These are phyloP conservation scores for Drosophila persimilis DNA, from an alignment of 1,140 invertebrate species.

Conservation along the genomic window DNA sequence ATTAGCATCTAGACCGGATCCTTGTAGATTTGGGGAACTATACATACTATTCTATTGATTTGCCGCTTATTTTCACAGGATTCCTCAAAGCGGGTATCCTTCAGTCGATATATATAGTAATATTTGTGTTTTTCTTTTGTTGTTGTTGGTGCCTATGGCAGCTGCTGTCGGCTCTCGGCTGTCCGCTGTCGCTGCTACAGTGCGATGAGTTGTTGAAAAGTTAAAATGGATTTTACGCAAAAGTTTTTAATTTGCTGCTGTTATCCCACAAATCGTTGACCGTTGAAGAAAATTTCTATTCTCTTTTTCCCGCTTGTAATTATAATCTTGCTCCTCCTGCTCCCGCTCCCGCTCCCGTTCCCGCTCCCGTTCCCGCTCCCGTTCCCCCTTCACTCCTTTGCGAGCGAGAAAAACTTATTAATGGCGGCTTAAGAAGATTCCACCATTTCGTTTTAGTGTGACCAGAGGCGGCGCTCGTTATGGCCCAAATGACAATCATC, in stretches of 20 bases:
- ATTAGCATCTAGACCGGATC: too few relatives aligned
- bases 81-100: too few relatives aligned
- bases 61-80: too few relatives aligned
- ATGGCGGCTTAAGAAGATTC: too few relatives aligned
- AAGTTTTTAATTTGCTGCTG: constrained; percentile 52
- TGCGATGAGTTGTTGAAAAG: constrained; percentile 74
- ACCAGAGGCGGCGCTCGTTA: too few relatives aligned
- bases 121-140: constrained; percentile 10
- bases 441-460: neutral
- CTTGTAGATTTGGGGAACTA: too few relatives aligned
- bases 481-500: neutral
- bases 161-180: constrained; percentile 11
- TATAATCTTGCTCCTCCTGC: constrained; percentile 21
- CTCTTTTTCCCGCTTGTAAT: constrained; percentile 22
- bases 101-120: too few relatives aligned
- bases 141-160: constrained; percentile 11
- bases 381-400: neutral
- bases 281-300: constrained; percentile 28
- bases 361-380: too few relatives aligned
- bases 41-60: too few relatives aligned
- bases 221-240: constrained; percentile 75
- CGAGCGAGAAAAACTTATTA: constrained; percentile 22
- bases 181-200: constrained; percentile 24
- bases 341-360: too few relatives aligned
- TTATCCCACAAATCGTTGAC: constrained; percentile 45